phyloP scores from a whole-genome alignment of 2,113 vertebrate species.

The Leptosomus discolor region DNA sequence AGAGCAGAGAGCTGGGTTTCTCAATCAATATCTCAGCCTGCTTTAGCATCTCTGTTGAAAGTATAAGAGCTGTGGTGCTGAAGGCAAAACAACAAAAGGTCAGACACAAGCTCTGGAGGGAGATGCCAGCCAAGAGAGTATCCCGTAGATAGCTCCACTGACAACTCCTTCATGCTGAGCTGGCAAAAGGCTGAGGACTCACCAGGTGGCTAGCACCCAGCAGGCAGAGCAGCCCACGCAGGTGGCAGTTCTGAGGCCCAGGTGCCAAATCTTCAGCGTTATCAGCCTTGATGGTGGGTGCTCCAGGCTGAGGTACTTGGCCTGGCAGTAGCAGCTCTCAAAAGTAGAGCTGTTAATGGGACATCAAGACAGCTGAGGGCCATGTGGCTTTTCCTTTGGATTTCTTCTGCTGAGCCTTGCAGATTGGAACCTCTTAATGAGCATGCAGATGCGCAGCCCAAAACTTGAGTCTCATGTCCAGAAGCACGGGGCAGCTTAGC shows the following conservation, averaged over 20 bases:
- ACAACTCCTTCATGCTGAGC: not conserved
- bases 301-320: not conserved
- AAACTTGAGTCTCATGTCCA: not conserved
- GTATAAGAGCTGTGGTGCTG: not conserved
- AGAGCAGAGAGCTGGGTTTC: not conserved
- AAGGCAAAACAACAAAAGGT: not conserved
- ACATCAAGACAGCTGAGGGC: not conserved
- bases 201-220: fast-evolving
- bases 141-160: not conserved
- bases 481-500: fast-evolving
- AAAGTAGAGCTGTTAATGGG: not conserved
- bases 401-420: not conserved
- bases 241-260: not conserved
- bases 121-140: not conserved
- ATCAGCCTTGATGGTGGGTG: fast-evolving
- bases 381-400: not conserved
- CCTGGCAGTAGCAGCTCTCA: not conserved
- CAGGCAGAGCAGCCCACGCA: not conserved
- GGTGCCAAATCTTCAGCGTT: not conserved
- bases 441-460: not conserved
- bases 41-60: not conserved
- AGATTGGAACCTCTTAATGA: not conserved
- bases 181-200: not conserved
- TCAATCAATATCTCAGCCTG: not conserved
- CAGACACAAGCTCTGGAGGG: not conserved